Base-by-base conservation (phyloP, 1,140 invertebrate species). In the Drosophila grimshawi region DNA sequence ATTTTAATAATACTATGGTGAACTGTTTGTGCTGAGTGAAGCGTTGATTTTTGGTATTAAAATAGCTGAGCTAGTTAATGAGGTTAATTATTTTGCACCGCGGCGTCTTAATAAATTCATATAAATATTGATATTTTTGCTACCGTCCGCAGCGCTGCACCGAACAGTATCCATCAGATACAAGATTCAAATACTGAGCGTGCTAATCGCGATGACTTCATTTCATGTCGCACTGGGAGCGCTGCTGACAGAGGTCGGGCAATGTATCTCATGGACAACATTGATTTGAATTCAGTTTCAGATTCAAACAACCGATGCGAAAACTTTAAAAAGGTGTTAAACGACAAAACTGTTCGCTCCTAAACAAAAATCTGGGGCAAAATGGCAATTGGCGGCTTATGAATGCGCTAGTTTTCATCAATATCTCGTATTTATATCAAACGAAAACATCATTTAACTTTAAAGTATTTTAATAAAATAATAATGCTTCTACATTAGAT, bases 181-280 rank as follows among this genome's bases (percentile, higher is more conserved):
- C 64, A 62, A 60, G 49, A 53, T 59, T 51, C 60, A 32, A 55
- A 11, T 39, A 63, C 73, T 77, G 77, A 67, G 67, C 76, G 72
- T 73, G 77, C 72, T 85, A 77, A 83, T 83, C 77, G 76, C 81
- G 81, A 83, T 83, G 81, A 83, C 81, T 83, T 83, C 81, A 80
- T 80, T 82, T 76, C 76, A 48, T 83, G 80, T 76, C 67, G 33
- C 37, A 55, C 65, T 64, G 61, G 70, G 43, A 39, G 55, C 57
- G 80, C 46, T 64, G 79, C 61, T 35, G 56, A 78, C 81, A 83
- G 72, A 72, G 81, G 81, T 83, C 81, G 73, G 72, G 46, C 67
- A 62, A 41, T 76, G 62, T 80, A 69, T 73, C 67, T 83, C 52
- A 59, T 49, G 60, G 61, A 66, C 75, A 73, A 61, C 72, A 53